These are phyloP conservation scores for Toxotes jaculatrix DNA, from an alignment of 2,113 vertebrate species.

Conservation along the genomic window DNA sequence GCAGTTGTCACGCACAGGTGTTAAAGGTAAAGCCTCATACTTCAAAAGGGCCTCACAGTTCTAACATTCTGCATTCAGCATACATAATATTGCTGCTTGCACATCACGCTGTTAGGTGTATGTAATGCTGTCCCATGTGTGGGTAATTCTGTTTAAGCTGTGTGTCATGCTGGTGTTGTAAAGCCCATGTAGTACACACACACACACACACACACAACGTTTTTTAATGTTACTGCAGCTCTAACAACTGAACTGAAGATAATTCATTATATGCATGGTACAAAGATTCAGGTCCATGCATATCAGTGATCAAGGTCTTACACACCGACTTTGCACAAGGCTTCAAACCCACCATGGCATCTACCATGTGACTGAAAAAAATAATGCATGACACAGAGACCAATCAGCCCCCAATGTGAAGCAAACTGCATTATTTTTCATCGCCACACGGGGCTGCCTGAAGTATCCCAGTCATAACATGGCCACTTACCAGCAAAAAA, in stretches of 20 bases:
- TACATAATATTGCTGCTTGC: not conserved
- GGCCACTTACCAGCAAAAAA: conserved; percentile 10
- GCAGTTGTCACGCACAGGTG: too few species aligned
- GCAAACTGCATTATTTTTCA: not conserved
- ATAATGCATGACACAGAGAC: not conserved
- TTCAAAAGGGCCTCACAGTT: not conserved
- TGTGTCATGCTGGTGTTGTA: not conserved
- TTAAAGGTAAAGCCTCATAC: not conserved
- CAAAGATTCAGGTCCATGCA: not conserved
- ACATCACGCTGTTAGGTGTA: not conserved
- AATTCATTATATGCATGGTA: not conserved
- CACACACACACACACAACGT: not conserved
- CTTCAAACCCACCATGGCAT: not conserved
- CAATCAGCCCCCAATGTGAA: not conserved
- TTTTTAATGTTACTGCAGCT: not conserved
- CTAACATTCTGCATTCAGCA: not conserved
- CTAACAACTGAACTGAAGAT: not conserved
- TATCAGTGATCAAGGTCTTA: not conserved
- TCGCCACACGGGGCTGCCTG: not conserved
- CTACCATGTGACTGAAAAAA: not conserved
- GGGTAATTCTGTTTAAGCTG: not conserved
- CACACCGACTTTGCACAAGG: not conserved
- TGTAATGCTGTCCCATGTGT: not conserved
- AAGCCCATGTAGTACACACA: not conserved
- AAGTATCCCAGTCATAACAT: not conserved